These are phyloP conservation scores for Clanis bilineata DNA, from an alignment of 2,888 invertebrate species.

Conservation along the genomic window DNA sequence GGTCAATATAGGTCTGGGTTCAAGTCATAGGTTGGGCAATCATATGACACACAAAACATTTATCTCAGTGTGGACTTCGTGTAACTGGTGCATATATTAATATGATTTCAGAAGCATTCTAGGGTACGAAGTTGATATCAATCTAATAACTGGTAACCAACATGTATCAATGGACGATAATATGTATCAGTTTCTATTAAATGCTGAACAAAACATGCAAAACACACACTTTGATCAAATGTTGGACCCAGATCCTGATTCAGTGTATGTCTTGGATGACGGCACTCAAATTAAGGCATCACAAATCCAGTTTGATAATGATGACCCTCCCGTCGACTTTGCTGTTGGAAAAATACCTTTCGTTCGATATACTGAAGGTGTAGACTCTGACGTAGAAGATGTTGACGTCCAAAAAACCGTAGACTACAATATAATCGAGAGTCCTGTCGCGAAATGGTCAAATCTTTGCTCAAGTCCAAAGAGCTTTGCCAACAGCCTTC, in stretches of 20 bases:
- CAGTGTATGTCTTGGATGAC: conserved; percentile 68
- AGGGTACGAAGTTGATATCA: conserved; percentile 70
- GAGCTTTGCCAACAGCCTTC: conserved; percentile 61
- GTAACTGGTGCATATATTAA: no score
- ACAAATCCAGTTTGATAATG: conserved; percentile 76
- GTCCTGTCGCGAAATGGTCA: conserved; percentile 56
- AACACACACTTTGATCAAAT: conserved; percentile 44
- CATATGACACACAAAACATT: no score
- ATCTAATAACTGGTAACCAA: conserved; percentile 66
- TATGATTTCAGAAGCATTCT: conserved; percentile 47
- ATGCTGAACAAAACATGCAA: conserved; percentile 44
- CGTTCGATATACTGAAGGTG: conserved; percentile 53
- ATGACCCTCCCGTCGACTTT: conserved; percentile 63
- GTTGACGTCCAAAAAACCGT: conserved; percentile 42
- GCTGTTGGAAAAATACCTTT: conserved; percentile 69
- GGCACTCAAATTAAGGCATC: conserved; percentile 75
- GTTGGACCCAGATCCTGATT: conserved; percentile 45
- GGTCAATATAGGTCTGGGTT: no score
- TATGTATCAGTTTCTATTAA: conserved; percentile 66
- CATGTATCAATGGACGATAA: conserved; percentile 65
- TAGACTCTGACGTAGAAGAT: conserved; percentile 39
- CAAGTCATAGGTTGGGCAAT: no score
- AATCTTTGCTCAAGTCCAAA: conserved; percentile 53
- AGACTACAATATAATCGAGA: conserved; percentile 60
- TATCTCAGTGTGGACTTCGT: no score